Evolutionary conservation across 2,888 invertebrate genomes (phyloP), one percentile per base, ranked within the genome.

Genomic region (Melieria omissa): DNA sequence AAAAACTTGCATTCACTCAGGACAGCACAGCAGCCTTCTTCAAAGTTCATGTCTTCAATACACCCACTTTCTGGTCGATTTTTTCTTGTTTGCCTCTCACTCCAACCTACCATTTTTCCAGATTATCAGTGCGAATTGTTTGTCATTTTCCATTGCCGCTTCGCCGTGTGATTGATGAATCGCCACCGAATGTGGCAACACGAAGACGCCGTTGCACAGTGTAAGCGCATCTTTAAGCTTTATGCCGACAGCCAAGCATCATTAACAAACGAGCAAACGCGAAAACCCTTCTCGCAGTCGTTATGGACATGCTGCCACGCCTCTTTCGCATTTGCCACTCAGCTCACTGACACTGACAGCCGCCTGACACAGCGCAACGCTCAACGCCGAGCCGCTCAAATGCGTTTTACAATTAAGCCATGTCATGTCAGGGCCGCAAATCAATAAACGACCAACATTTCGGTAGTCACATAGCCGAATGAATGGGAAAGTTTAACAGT

Each of bases 101-200:
- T 29, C 29, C 29, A 29, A 29, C 29, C 29, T 29, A 29, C 29
- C 29, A 29, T 29, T 29, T 29, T 29, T 29, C 29, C 29, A 29
- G 29, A 29, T 71, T 65, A 61, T 76, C 78, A 78, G 78, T 78
- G 78, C 78, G 79, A 80, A 79, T 76, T 78, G 80, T 79, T 80
- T 80, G 80, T 80, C 79, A 80, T 79, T 79, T 77, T 78, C 29
- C 29, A 29, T 29, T 29, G 29, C 29, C 29, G 29, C 29, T 29
- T 29, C 29, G 65, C 42, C 61, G 76, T 77, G 76, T 80, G 80
- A 80, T 80, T 80, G 80, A 80, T 80, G 79, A 79, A 78, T 74
- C 62, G 67, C 52, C 60, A 58, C 60, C 67, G 16, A 67, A 60
- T 45, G 46, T 62, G 29, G 14, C 41, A 47, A 44, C n/a, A 14